phyloP scores from a whole-genome alignment of 37 sponge, comb jelly and placozoan genomes.

The Chondrosia reniformis region DNA sequence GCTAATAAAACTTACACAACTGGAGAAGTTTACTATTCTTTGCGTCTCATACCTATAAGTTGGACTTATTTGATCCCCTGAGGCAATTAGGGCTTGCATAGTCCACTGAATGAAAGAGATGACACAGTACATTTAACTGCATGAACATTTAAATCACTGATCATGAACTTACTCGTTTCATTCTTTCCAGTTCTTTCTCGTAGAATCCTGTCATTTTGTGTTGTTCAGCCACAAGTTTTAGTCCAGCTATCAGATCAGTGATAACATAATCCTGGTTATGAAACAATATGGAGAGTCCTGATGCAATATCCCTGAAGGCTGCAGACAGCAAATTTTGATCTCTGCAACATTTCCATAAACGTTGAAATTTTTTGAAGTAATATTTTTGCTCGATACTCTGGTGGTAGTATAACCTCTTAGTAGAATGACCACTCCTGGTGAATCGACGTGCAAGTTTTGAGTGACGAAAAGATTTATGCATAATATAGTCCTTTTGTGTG shows the following conservation, averaged over 20 bases:
- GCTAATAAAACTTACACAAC: no score
- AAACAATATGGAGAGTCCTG: not conserved
- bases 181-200: not conserved
- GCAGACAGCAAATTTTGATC: no score
- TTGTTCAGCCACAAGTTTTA: not conserved
- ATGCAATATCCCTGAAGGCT: conserved; percentile 6
- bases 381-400: conserved; percentile 1
- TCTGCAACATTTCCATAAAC: conserved; percentile 1
- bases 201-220: not conserved
- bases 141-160: no score
- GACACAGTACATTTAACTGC: no score
- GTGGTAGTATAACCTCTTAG: conserved; percentile 4
- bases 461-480: not conserved
- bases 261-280: conserved; percentile 6
- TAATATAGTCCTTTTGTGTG: no score
- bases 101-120: no score
- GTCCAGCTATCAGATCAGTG: not conserved
- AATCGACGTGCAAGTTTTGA: no score
- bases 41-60: not conserved
- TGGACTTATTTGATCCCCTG: no score
- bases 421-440: not conserved
- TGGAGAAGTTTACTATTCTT: not conserved
- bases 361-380: conserved; percentile 1
- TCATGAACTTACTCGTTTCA: not conserved
- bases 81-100: no score